Conservation (phyloP, 2,113 vertebrate genomes). For the Carassius auratus region DNA sequence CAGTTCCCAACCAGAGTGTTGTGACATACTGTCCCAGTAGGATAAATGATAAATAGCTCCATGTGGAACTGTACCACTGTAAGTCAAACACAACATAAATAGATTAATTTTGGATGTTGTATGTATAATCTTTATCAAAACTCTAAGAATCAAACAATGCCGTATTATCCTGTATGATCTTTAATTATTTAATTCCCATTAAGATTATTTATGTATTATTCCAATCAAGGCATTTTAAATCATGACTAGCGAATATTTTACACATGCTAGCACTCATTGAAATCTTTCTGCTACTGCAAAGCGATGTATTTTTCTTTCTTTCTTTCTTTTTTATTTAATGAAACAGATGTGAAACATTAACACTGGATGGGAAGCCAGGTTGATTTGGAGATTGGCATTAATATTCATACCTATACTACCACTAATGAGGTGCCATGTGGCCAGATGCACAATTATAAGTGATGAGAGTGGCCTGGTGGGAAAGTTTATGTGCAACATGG, state of each 20-base stretch:
- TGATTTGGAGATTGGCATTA: constrained; percentile 51
- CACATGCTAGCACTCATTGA: neutral
- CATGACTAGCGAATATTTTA: neutral
- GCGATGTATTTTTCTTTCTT: too few relatives aligned
- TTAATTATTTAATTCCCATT: neutral
- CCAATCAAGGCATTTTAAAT: neutral
- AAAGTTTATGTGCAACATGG: constrained; percentile 1
- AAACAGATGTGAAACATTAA: constrained; percentile 53
- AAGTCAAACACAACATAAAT: neutral
- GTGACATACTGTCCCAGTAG: neutral
- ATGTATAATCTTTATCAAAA: too few relatives aligned
- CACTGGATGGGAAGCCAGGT: constrained; percentile 46
- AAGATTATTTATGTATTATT: neutral
- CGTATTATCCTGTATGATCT: neutral
- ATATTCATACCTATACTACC: constrained; percentile 51
- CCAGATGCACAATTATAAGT: constrained; percentile 48
- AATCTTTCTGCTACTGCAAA: neutral
- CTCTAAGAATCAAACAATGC: neutral
- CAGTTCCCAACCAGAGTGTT: neutral
- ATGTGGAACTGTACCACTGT: neutral
- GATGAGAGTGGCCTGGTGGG: constrained; percentile 24
- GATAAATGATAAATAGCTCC: neutral
- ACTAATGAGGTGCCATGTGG: constrained; percentile 53
- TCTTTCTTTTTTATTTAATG: neutral
- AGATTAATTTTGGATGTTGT: neutral